These are phyloP conservation scores for Parauchenoglanis ngamensis DNA, from an alignment of 2,797 vertebrate genomes.

Conservation along the genomic window DNA sequence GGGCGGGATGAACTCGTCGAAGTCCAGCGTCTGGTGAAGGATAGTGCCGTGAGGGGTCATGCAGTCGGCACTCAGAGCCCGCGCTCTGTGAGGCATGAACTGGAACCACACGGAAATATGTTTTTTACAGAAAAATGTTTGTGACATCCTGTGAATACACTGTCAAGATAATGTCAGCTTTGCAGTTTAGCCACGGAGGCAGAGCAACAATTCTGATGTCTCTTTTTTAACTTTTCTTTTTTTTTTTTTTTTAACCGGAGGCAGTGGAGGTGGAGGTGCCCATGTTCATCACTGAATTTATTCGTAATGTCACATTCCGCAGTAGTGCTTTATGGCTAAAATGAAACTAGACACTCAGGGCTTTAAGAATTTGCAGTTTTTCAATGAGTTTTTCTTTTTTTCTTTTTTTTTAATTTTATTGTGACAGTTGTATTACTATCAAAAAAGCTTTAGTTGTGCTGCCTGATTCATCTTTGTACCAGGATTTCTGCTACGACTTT, in stretches of 20 bases:
- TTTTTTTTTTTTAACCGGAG: too few relatives aligned
- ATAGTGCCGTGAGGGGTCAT: slow-evolving; percentile 90
- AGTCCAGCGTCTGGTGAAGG: slow-evolving; percentile 92
- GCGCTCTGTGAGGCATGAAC: slow-evolving; percentile 92
- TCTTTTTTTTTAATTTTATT: background rate
- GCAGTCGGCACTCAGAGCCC: slow-evolving; percentile 84
- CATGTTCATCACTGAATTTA: too few relatives aligned
- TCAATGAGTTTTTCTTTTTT: background rate
- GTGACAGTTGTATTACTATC: background rate
- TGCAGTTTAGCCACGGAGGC: background rate
- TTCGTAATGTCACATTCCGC: background rate
- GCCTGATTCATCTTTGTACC: background rate
- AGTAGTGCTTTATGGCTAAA: too few relatives aligned
- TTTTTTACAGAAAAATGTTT: background rate
- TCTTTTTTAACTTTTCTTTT: background rate
- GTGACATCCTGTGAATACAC: too few relatives aligned
- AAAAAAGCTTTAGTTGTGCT: background rate
- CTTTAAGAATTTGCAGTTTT: background rate
- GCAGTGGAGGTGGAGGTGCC: background rate
- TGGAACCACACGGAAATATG: slow-evolving; percentile 59
- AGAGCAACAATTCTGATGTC: background rate
- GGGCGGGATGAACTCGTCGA: slow-evolving; percentile 95
- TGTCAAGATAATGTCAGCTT: background rate
- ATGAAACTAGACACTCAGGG: background rate
- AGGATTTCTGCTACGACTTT: too few relatives aligned